phyloP scores from a whole-genome alignment of 2,113 vertebrate genomes.

The Benitochromis conjunctus region DNA sequence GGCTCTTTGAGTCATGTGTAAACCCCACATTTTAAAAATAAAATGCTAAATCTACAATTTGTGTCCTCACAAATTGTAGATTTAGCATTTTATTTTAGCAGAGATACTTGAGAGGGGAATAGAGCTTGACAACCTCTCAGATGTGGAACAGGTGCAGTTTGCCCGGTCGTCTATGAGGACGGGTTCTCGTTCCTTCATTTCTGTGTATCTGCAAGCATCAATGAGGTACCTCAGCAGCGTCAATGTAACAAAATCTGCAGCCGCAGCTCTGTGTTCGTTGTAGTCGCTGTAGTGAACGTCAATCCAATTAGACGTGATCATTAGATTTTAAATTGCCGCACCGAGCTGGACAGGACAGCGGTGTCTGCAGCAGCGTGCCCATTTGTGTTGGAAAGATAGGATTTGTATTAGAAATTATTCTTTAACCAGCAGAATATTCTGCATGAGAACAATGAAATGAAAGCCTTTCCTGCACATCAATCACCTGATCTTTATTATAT shows the following conservation, averaged over 20 bases:
- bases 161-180: not conserved
- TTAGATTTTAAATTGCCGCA: conserved; percentile 3
- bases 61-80: no score
- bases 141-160: not conserved
- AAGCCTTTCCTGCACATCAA: not conserved
- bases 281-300: not conserved
- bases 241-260: not conserved
- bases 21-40: not conserved
- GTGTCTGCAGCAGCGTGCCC: not conserved
- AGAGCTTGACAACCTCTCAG: not conserved
- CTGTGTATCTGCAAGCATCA: not conserved
- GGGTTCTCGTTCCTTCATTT: not conserved
- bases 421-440: not conserved
- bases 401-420: not conserved
- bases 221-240: not conserved
- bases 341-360: not conserved
- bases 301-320: conserved; percentile 7
- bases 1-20: not conserved
- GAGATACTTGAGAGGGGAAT: not conserved
- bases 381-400: not conserved
- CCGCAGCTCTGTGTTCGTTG: not conserved
- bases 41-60: not conserved
- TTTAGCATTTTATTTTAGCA: no score
- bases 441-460: not conserved
- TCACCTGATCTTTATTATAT: not conserved